Evolutionary conservation across 1,140 invertebrate species (phyloP), one percentile per base, ranked within the genome.

Genomic region (Drosophila ercepeae): DNA sequence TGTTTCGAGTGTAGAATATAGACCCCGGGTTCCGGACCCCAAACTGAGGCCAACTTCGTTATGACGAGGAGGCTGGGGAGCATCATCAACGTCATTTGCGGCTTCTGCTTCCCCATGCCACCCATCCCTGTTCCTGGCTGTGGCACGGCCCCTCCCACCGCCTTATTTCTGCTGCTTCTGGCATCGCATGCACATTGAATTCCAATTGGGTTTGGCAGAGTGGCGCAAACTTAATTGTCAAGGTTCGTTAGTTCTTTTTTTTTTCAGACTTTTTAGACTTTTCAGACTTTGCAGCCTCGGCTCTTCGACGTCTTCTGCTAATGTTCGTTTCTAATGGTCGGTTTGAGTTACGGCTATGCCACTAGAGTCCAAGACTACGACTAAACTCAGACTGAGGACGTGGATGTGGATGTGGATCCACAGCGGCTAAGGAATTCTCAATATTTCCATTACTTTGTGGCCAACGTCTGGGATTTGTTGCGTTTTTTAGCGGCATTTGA

Each of bases 381-480:
- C 51, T 39, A 34, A 34, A 23, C 13, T 21, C n/a, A 36, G 23
- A n/a, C 8, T 16, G 39, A 8, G 39, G 39, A 42, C 13, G 39
- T 42, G 14, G 7, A 42, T 42, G 39, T 42, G 36, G 36, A 39
- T 39, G 18, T 54, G 19, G 41, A 75, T 39, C 44, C 68, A 14
- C 42, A 42, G 51, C 53, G 45, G 53, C 75, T 58, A 55, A 86
- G 79, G 81, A 83, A 76, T 84, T 84, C 81, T 86, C 81, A 84
- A 84, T 86, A 84, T 84, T 84, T 84, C 79, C 79, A 84, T 84
- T 84, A 86, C 72, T 79, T 84, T 84, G 81, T 84, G 79, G 79
- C 78, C 79, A 71, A 53, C 76, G 81, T 86, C 81, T 86, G 81
- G 79, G 81, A 79, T 79, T 83, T 83, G 74, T 64, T 74, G 39